Conservation (phyloP, 2,888 invertebrate genomes). For the Apamea anceps region DNA sequence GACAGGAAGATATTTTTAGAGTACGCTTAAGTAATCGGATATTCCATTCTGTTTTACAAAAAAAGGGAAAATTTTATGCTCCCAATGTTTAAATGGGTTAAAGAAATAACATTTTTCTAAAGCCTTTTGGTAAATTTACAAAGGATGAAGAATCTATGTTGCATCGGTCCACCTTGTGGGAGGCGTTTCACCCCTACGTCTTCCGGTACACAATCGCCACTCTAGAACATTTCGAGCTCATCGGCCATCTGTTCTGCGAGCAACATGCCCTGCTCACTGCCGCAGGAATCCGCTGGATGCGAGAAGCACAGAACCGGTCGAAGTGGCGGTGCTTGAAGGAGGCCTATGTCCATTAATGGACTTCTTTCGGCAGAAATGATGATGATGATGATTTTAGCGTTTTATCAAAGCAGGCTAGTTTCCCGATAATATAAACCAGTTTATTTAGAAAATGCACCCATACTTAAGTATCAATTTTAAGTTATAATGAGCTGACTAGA, state of each 20-base stretch:
- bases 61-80: slow-evolving; percentile 3
- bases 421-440: too few relatives aligned
- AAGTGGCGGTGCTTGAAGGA: too few relatives aligned
- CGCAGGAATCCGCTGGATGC: neutral
- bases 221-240: neutral
- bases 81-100: slow-evolving; percentile 24
- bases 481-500: neutral
- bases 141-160: neutral
- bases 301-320: too few relatives aligned
- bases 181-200: too few relatives aligned
- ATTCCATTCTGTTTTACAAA: slow-evolving; percentile 16
- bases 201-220: neutral
- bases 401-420: neutral
- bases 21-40: neutral
- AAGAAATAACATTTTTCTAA: slow-evolving; percentile 3
- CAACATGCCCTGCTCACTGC: neutral
- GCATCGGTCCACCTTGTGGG: too few relatives aligned
- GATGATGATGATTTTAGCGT: neutral
- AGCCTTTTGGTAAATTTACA: neutral
- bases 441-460: neutral
- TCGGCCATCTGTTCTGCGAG: neutral
- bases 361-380: neutral
- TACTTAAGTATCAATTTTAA: slow-evolving; percentile 5
- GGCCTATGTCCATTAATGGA: neutral
- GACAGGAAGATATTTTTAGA: slow-evolving; percentile 14